These are phyloP conservation scores for Leucoptera coffeella DNA, from an alignment of 2,888 invertebrate species.

Conservation along the genomic window DNA sequence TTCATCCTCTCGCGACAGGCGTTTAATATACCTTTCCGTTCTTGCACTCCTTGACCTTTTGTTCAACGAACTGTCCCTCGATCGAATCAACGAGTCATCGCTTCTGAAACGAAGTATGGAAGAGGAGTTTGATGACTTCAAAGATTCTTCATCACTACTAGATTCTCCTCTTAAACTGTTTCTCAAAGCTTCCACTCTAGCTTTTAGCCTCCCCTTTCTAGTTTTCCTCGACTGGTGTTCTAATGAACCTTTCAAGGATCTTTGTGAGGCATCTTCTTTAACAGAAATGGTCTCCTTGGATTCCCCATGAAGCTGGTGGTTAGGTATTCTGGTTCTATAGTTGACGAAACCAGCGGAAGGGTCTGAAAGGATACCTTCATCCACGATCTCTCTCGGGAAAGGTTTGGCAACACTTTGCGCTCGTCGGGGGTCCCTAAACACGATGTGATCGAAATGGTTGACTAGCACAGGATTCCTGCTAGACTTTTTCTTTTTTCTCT, in stretches of 20 bases:
- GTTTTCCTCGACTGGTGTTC: slow-evolving; percentile 49
- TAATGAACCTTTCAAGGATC: slow-evolving; percentile 33
- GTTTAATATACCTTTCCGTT: slow-evolving; percentile 73
- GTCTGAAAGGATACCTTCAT: slow-evolving; percentile 54
- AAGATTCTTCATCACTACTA: slow-evolving; percentile 68
- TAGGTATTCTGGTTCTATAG: slow-evolving; percentile 25
- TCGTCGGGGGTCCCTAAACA: slow-evolving; percentile 45
- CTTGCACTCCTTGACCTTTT: slow-evolving; percentile 66
- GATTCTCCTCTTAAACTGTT: slow-evolving; percentile 57
- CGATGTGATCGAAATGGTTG: slow-evolving; percentile 63
- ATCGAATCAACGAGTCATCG: slow-evolving; percentile 61
- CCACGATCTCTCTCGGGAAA: slow-evolving; percentile 24
- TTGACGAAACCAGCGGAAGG: slow-evolving; percentile 47
- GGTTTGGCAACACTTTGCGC: slow-evolving; percentile 43
- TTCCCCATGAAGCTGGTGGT: slow-evolving; percentile 20
- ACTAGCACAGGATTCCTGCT: slow-evolving; percentile 39
- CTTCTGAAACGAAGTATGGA: slow-evolving; percentile 62
- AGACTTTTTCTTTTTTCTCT: slow-evolving; percentile 50
- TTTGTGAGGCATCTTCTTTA: slow-evolving; percentile 26
- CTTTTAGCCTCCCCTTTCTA: slow-evolving; percentile 57
- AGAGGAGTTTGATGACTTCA: slow-evolving; percentile 58
- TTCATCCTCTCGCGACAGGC: slow-evolving; percentile 67
- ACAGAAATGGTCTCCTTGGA: slow-evolving; percentile 33
- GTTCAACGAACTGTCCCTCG: slow-evolving; percentile 53
- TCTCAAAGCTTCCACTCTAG: slow-evolving; percentile 60